phyloP scores from a whole-genome alignment of 1,140 invertebrate species.

The Drosophila melanogaster region Release_6_plus_ISO1_MT NT_037436.4:1001001-1001500 shows the following conservation, averaged over 20 bases:
- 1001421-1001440: slow-evolving; percentile 2
- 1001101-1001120: background rate
- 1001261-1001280: slow-evolving; percentile 17
- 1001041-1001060: background rate
- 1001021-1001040: slow-evolving; percentile 2
- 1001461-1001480: slow-evolving; percentile 46
- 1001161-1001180: background rate
- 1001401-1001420: background rate
- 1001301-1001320: slow-evolving; percentile 51
- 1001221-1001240: slow-evolving; percentile 33
- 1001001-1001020: slow-evolving; percentile 36
- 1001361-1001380: slow-evolving; percentile 31
- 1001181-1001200: too few relatives aligned
- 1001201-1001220: background rate
- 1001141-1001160: too few relatives aligned
- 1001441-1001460: slow-evolving; percentile 20
- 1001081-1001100: background rate
- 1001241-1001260: slow-evolving; percentile 10
- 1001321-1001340: slow-evolving; percentile 52
- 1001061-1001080: background rate
- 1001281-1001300: slow-evolving; percentile 22
- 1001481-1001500: slow-evolving; percentile 78
- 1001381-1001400: slow-evolving; percentile 54
- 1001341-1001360: slow-evolving; percentile 59
- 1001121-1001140: background rate